phyloP scores from a whole-genome alignment of 2,113 vertebrate species.

The Gavialis gangeticus region DNA sequence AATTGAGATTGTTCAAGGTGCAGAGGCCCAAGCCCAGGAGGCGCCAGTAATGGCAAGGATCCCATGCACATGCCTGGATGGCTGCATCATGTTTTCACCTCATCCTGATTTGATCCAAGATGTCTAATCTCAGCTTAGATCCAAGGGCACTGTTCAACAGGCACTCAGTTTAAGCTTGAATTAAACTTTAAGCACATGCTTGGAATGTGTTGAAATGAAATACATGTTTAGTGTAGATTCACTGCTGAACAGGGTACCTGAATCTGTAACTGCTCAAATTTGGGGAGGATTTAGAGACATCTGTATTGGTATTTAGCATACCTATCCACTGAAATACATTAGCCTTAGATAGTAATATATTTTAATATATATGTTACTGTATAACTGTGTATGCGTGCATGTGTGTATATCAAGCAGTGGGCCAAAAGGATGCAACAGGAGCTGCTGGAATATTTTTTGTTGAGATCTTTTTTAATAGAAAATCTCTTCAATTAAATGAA shows the following conservation, averaged over 20 bases:
- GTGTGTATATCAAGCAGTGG: not conserved
- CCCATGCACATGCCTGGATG: not conserved
- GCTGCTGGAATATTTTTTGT: conserved; percentile 29
- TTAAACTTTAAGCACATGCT: rapidly evolving
- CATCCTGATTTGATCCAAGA: not conserved
- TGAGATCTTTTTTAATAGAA: not conserved
- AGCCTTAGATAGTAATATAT: not conserved
- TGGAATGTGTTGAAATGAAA: not conserved
- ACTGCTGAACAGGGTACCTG: not conserved
- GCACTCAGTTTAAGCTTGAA: not conserved
- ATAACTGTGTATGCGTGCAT: too few species aligned
- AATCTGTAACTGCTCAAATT: not conserved
- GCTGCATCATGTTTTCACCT: rapidly evolving
- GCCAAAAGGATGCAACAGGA: not conserved
- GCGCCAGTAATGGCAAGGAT: not conserved
- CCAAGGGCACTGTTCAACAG: not conserved
- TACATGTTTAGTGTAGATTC: not conserved
- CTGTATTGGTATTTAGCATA: not conserved
- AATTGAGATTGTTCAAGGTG: not conserved
- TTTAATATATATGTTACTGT: not conserved
- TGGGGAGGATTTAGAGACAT: not conserved
- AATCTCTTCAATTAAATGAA: not conserved
- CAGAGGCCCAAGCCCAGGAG: not conserved
- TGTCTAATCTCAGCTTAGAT: not conserved
- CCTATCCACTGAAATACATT: not conserved